Evolutionary conservation across 2,797 vertebrate species (phyloP).

Genomic region (Spondyliosoma cantharus): DNA sequence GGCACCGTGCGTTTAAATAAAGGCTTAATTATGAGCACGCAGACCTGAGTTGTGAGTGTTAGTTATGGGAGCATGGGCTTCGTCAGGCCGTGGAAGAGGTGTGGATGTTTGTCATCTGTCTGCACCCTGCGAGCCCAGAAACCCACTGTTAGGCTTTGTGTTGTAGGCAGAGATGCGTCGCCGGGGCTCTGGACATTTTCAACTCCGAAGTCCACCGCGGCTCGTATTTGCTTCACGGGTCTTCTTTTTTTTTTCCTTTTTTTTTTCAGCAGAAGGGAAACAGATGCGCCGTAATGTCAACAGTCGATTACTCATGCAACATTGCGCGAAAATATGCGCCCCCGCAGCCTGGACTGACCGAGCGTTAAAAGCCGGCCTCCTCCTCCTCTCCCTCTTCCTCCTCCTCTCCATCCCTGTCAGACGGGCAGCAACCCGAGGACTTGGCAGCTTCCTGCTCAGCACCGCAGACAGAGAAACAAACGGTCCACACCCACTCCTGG

Average conservation of each 20-base stretch:
- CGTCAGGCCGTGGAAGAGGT: constrained; percentile 66
- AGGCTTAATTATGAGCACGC: background rate
- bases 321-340: constrained; percentile 70
- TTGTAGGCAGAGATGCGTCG: constrained; percentile 51
- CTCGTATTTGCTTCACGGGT: constrained; percentile 41
- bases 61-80: constrained; percentile 66
- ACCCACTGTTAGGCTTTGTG: constrained; percentile 61
- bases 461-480: constrained; percentile 75
- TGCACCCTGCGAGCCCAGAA: constrained; percentile 52
- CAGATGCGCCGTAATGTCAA: constrained; percentile 79
- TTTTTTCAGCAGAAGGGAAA: constrained; percentile 69
- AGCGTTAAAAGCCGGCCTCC: constrained; percentile 20
- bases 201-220: constrained; percentile 51
- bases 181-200: constrained; percentile 77
- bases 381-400: too few species aligned
- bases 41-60: constrained; percentile 31
- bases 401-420: constrained; percentile 35
- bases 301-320: constrained; percentile 77
- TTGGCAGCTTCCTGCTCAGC: constrained; percentile 68
- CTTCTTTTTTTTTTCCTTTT: constrained; percentile 31
- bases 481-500: constrained; percentile 70
- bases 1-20: background rate
- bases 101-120: constrained; percentile 69
- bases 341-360: constrained; percentile 54
- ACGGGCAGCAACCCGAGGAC: constrained; percentile 24